Evolutionary conservation across 2,797 vertebrate genomes (phyloP).

Genomic region (Phataginus tetradactyla): DNA sequence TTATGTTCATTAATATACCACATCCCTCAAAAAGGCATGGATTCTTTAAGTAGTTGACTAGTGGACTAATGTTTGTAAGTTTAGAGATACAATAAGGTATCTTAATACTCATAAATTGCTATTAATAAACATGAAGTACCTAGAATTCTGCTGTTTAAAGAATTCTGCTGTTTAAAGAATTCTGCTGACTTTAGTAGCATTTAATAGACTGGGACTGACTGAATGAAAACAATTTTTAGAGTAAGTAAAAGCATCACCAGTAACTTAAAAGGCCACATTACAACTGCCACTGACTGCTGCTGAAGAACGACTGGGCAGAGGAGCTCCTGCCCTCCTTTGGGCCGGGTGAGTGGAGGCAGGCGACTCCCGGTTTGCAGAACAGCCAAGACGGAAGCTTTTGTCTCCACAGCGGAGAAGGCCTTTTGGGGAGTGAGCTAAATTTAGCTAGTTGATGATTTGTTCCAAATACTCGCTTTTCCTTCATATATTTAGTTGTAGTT

Average conservation of each 20-base stretch:
- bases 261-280: neutral
- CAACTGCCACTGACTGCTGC: neutral
- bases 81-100: constrained; percentile 37
- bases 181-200: neutral
- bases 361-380: rapidly evolving
- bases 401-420: neutral
- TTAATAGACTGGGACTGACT: neutral
- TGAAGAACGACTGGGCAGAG: rapidly evolving
- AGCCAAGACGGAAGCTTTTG: neutral
- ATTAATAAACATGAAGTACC: neutral
- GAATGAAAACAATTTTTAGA: neutral
- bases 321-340: neutral
- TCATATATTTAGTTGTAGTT: neutral
- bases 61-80: constrained; percentile 52
- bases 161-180: neutral
- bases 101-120: constrained; percentile 37
- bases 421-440: neutral
- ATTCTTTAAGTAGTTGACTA: neutral
- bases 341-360: rapidly evolving
- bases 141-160: neutral
- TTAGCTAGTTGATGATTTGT: neutral
- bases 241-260: neutral
- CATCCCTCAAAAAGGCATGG: neutral
- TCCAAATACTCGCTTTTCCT: neutral
- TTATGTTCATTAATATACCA: neutral